A percentile compares a stretch with the other conserved stretches of the same genome.
Conservation (phyloP, 1,140 invertebrate genomes). For the Ceratosolen fusciceps region DNA sequence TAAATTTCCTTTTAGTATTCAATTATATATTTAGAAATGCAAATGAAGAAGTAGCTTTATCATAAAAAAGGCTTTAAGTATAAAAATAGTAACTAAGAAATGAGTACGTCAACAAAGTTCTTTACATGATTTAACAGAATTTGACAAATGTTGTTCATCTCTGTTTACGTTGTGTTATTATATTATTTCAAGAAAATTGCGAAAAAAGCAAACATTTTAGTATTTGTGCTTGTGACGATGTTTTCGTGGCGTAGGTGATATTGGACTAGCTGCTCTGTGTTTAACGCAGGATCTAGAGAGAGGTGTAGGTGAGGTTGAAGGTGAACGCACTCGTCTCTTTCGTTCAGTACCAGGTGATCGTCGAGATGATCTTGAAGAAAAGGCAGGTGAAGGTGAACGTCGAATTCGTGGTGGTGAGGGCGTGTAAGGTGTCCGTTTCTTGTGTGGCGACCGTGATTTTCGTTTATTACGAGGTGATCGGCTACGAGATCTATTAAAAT, state of each 20-base stretch:
- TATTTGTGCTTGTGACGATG: constrained; percentile 74
- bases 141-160: background rate
- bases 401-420: constrained; percentile 69
- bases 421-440: constrained; percentile 65
- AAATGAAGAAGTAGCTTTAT: no score
- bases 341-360: constrained; percentile 63
- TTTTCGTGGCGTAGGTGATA: constrained; percentile 67
- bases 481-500: constrained; percentile 69
- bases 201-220: constrained; percentile 52
- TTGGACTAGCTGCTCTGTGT: constrained; percentile 65
- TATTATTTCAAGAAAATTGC: constrained; percentile 16
- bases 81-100: background rate
- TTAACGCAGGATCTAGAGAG: constrained; percentile 59
- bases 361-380: constrained; percentile 62
- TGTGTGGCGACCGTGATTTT: constrained; percentile 66
- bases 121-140: background rate
- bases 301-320: constrained; percentile 66
- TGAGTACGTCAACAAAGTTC: background rate
- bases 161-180: background rate
- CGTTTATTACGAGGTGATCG: constrained; percentile 68
- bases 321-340: constrained; percentile 64
- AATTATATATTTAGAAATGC: constrained; percentile 2
- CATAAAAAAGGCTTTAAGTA: background rate
- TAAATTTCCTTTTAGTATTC: background rate
- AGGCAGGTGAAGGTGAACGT: constrained; percentile 66